Percentiles rank a stretch among this genome's conserved stretches.
Evolutionary conservation across 2,888 invertebrate species (phyloP).

Genomic region (Drosophila imparisetae): DNA sequence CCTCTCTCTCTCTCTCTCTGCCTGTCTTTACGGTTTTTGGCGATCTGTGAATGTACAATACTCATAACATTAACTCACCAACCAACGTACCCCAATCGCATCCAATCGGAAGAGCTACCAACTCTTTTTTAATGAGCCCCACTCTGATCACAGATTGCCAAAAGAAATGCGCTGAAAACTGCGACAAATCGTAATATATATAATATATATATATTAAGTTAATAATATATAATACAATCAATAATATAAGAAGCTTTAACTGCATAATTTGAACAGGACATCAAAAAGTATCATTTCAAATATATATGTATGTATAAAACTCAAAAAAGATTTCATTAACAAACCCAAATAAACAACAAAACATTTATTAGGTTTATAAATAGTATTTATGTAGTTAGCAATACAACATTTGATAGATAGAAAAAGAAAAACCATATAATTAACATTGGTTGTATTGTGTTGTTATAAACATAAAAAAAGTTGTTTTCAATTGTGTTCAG

Average conservation of each 20-base stretch:
- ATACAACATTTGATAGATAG: constrained; percentile 27
- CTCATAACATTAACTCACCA: constrained; percentile 73
- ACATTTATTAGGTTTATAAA: background rate
- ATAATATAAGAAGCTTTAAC: background rate
- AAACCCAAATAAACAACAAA: background rate
- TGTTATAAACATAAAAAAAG: constrained; percentile 11
- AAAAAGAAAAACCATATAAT: constrained; percentile 5
- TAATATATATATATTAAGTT: background rate
- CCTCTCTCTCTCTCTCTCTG: background rate
- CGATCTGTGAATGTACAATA: constrained; percentile 56
- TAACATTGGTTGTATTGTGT: constrained; percentile 12
- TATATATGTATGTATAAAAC: background rate
- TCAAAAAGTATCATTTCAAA: background rate
- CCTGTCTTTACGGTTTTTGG: constrained; percentile 24
- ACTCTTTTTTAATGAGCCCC: constrained; percentile 41
- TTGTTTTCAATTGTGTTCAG: constrained; percentile 7
- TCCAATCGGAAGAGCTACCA: constrained; percentile 26
- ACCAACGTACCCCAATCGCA: constrained; percentile 5
- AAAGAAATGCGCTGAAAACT: background rate
- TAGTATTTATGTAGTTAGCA: background rate
- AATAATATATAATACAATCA: background rate
- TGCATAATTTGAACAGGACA: background rate
- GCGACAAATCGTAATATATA: background rate
- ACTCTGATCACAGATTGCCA: constrained; percentile 3
- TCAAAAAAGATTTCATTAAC: background rate